phyloP scores from a whole-genome alignment of 2,797 vertebrate genomes.

The Sebastes vulpes region DNA sequence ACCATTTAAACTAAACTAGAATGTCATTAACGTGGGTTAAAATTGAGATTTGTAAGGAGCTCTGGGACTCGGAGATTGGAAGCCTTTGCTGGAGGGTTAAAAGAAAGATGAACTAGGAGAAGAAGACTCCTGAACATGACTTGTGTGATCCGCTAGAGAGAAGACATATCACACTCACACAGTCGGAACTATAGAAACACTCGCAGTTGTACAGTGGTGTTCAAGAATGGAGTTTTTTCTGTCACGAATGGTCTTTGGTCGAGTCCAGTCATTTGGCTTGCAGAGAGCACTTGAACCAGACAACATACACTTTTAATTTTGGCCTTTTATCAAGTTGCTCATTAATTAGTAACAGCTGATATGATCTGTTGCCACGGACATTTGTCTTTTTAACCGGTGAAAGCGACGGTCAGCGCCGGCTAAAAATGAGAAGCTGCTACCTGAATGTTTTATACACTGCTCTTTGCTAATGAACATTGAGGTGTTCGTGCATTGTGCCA shows the following conservation, averaged over 20 bases:
- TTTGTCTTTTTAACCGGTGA: not conserved
- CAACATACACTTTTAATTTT: not conserved
- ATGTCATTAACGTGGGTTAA: not conserved
- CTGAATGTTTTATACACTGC: not conserved
- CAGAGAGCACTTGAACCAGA: not conserved
- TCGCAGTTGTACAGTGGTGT: not conserved
- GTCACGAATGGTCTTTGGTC: not conserved
- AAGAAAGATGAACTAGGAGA: not conserved
- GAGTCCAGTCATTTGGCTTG: not conserved
- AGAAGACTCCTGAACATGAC: not conserved
- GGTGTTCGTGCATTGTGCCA: not conserved
- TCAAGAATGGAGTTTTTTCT: not conserved
- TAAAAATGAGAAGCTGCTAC: not conserved
- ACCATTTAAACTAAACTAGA: not conserved
- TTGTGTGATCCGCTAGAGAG: not conserved
- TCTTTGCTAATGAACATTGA: not conserved
- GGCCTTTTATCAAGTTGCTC: not conserved
- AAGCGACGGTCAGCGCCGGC: not conserved
- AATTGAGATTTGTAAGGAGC: not conserved
- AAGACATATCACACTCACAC: not conserved
- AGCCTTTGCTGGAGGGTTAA: not conserved
- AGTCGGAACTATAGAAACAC: not conserved
- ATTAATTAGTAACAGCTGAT: not conserved
- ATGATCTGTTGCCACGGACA: not conserved
- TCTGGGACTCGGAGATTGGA: not conserved